Percentiles rank a stretch among this genome's conserved stretches.
Conservation (phyloP, 2,113 vertebrate species). For the Mionectes macconnelli region DNA sequence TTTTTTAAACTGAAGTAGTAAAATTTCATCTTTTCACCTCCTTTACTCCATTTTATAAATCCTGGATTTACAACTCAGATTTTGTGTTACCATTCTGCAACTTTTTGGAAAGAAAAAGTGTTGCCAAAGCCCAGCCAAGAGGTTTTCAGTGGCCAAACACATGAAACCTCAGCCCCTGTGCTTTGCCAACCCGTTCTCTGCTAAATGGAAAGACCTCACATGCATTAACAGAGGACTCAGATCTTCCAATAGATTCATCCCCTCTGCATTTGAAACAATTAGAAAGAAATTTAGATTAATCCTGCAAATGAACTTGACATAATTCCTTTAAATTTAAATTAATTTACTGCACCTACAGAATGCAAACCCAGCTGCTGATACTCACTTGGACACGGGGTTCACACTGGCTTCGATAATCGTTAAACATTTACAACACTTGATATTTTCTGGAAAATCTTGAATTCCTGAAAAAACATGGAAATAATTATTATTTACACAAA, state of each 20-base stretch:
- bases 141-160: not conserved
- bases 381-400: slow-evolving; percentile 99
- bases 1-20: not conserved
- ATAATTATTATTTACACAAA: not conserved
- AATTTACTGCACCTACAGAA: not conserved
- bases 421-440: slow-evolving; percentile 99
- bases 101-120: not conserved
- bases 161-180: not conserved
- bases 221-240: accelerated
- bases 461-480: slow-evolving; percentile 80
- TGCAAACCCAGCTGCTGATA: slow-evolving; percentile 15
- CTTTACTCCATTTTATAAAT: not conserved
- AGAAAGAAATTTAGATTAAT: not conserved
- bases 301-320: not conserved
- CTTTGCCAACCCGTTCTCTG: not conserved
- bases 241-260: not conserved
- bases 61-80: not conserved
- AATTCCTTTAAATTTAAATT: not conserved
- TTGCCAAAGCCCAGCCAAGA: not conserved
- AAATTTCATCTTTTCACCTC: not conserved
- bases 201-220: not conserved
- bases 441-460: slow-evolving; percentile 99
- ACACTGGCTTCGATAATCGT: slow-evolving; percentile 98
- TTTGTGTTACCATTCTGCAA: not conserved
- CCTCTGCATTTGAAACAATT: not conserved